Evolutionary conservation across 1,140 invertebrate genomes (phyloP).

Genomic region (Lutraria rhynchaena): DNA sequence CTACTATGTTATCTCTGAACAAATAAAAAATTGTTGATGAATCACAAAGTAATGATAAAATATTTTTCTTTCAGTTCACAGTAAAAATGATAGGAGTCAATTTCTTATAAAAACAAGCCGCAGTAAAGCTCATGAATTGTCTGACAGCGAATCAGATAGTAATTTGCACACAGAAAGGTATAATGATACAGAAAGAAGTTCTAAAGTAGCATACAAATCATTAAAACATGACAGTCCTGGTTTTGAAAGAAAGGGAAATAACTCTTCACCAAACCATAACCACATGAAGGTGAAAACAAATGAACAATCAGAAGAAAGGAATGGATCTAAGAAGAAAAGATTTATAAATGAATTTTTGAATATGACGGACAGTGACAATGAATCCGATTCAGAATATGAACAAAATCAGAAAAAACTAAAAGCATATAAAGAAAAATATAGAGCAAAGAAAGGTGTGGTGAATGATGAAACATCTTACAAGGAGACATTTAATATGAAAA

Average conservation of each 20-base stretch:
- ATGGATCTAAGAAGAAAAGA: not conserved
- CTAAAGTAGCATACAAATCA: not conserved
- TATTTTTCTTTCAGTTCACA: no score
- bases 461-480: not conserved
- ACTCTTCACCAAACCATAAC: not conserved
- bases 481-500: not conserved
- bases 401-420: slow-evolving; percentile 22
- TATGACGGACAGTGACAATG: slow-evolving; percentile 52
- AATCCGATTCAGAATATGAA: slow-evolving; percentile 11
- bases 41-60: no score
- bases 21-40: no score
- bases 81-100: no score
- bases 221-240: not conserved
- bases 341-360: slow-evolving; percentile 54
- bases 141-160: slow-evolving; percentile 54
- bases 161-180: not conserved
- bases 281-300: no score
- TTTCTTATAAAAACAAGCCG: slow-evolving; percentile 10
- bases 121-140: slow-evolving; percentile 42
- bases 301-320: not conserved
- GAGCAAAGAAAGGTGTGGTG: not conserved
- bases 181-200: not conserved
- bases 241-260: not conserved
- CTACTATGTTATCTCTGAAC: no score
- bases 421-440: slow-evolving; percentile 5